Evolutionary conservation across 1,140 invertebrate species (phyloP).

Genomic region (Nephila pilipes): DNA sequence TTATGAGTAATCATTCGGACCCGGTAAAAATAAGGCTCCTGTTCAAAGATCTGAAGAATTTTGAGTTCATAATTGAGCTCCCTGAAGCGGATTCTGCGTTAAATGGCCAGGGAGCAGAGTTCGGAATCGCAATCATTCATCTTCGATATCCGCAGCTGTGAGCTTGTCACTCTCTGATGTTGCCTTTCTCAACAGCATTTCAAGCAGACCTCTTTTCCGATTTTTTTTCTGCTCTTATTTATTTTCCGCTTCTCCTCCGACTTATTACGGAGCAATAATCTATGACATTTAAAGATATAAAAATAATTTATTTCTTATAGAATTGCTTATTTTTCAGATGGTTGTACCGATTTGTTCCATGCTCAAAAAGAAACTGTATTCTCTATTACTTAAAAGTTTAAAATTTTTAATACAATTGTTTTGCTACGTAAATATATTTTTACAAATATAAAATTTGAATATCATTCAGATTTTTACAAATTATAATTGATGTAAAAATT

Average conservation of each 20-base stretch:
- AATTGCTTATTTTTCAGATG: neutral
- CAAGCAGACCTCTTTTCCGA: neutral
- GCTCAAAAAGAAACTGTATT: no score
- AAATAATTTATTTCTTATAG: neutral
- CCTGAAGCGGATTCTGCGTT: neutral
- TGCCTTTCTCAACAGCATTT: neutral
- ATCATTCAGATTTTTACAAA: no score
- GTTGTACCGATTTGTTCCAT: no score
- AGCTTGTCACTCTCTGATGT: slow-evolving; percentile 12
- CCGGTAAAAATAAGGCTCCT: slow-evolving; percentile 6
- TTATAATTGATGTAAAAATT: no score
- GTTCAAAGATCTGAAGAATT: slow-evolving; percentile 4
- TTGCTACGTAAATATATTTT: no score
- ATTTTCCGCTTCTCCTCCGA: neutral
- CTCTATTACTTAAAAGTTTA: no score
- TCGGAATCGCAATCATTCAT: slow-evolving; percentile 31
- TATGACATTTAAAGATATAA: neutral
- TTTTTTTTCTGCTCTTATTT: neutral
- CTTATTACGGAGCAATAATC: neutral
- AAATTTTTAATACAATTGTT: no score
- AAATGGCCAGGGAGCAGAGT: slow-evolving; percentile 26
- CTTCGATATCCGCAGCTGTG: slow-evolving; percentile 6
- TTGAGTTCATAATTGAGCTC: slow-evolving; percentile 35
- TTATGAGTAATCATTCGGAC: neutral
- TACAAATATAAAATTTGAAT: no score